A percentile compares a stretch with the other conserved stretches of the same genome.
These are phyloP conservation scores for Zhengitettix transpicula DNA, from an alignment of 2,888 invertebrate species.

Conservation along the genomic window DNA sequence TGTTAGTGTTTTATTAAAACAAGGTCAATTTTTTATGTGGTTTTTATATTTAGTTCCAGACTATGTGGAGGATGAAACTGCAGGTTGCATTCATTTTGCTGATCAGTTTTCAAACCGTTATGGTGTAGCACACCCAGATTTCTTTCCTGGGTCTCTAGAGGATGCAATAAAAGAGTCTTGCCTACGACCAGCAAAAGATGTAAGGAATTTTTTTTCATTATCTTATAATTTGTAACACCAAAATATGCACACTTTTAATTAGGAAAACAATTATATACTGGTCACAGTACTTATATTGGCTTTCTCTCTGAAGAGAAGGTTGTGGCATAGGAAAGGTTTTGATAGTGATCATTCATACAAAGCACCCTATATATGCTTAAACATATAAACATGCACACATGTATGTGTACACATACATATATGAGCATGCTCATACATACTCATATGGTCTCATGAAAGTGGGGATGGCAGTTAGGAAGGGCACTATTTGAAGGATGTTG, in stretches of 20 bases:
- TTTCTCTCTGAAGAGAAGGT: no score
- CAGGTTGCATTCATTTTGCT: conserved; percentile 73
- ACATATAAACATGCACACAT: no score
- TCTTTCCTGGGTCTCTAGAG: conserved; percentile 81
- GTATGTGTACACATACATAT: no score
- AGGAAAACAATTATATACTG: not conserved
- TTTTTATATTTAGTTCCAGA: conserved; percentile 59
- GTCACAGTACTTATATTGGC: no score
- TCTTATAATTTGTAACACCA: not conserved
- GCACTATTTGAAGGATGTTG: no score
- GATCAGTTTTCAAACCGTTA: conserved; percentile 73
- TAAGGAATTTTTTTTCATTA: conserved; percentile 24
- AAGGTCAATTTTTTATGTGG: not conserved
- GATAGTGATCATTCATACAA: no score
- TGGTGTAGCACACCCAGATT: conserved; percentile 73
- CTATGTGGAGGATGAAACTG: conserved; percentile 66
- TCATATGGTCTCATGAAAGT: no score
- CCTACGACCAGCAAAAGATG: conserved; percentile 77
- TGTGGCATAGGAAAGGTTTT: no score
- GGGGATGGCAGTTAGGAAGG: no score
- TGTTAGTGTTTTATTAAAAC: not conserved
- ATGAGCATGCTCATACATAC: no score
- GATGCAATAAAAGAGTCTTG: conserved; percentile 84
- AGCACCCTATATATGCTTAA: no score
- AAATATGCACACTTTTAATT: not conserved